Conservation (phyloP, 2,888 invertebrate genomes). For the Linnaemya vulpina region DNA sequence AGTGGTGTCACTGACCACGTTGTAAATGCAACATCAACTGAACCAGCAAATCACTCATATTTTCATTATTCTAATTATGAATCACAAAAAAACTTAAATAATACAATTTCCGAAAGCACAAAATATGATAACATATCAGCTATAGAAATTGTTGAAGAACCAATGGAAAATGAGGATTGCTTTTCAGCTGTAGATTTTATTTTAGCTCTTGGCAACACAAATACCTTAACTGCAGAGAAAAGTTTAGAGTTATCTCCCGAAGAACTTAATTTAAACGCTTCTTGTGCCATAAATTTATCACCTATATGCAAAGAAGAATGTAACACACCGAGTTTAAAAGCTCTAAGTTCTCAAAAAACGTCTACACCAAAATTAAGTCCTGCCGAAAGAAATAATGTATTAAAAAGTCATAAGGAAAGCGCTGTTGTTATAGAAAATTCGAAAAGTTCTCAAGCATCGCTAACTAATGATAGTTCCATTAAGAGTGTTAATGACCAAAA, state of each 20-base stretch:
- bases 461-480: slow-evolving; percentile 9
- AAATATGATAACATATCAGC: slow-evolving; percentile 40
- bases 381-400: neutral
- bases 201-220: slow-evolving; percentile 74
- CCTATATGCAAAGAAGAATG: slow-evolving; percentile 48
- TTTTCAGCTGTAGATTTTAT: slow-evolving; percentile 79
- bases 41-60: neutral
- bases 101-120: neutral
- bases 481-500: neutral
- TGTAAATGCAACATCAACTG: neutral
- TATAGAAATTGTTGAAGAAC: slow-evolving; percentile 64
- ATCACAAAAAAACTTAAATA: neutral
- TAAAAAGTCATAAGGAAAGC: neutral
- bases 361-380: neutral
- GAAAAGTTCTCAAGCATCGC: slow-evolving; percentile 27
- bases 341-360: neutral
- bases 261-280: slow-evolving; percentile 76
- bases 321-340: neutral
- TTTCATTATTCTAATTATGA: neutral
- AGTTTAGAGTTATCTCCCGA: slow-evolving; percentile 76
- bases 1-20: neutral
- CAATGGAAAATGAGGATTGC: slow-evolving; percentile 31
- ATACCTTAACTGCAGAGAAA: slow-evolving; percentile 70
- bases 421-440: slow-evolving; percentile 58
- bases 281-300: slow-evolving; percentile 73